Percentiles rank a stretch among this genome's conserved stretches.
phyloP scores from a whole-genome alignment of 2,797 vertebrate species.

The Xerus rutilus region DNA sequence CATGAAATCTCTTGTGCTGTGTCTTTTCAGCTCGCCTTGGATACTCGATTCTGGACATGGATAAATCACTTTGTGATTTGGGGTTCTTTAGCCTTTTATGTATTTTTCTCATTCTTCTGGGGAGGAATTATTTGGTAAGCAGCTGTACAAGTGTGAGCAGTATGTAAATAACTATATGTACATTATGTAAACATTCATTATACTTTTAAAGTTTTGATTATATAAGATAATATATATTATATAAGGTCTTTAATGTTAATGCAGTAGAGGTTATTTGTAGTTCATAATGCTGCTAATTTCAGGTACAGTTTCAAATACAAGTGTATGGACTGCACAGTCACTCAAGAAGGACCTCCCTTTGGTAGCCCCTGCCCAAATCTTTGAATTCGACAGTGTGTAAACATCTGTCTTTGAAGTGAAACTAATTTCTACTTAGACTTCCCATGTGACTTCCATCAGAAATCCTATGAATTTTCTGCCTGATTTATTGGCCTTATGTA shows the following conservation, averaged over 20 bases:
- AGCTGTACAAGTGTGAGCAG: background rate
- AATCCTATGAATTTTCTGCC: conserved; percentile 33
- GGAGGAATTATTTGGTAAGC: conserved; percentile 98
- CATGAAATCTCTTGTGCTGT: conserved; percentile 44
- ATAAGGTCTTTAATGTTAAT: conserved; percentile 51
- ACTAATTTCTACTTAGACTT: conserved; percentile 31
- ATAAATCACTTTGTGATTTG: conserved; percentile 99
- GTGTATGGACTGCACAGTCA: background rate
- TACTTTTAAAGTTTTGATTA: conserved; percentile 59
- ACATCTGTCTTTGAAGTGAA: conserved; percentile 21
- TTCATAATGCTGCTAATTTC: background rate
- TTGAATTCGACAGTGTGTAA: conserved; percentile 20
- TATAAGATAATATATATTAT: background rate
- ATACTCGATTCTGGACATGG: conserved; percentile 99
- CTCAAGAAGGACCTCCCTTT: conserved; percentile 33
- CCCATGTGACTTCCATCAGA: background rate
- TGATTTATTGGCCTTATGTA: background rate
- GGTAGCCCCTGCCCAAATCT: conserved; percentile 2
- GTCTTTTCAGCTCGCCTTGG: conserved; percentile 94
- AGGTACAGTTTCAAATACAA: conserved; percentile 45
- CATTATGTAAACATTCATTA: conserved; percentile 27
- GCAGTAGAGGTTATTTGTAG: background rate
- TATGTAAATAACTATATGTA: conserved; percentile 29
- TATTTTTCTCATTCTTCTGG: conserved; percentile 99
- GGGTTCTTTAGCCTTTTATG: conserved; percentile 98